These are phyloP conservation scores for Zaprionus nigranus DNA, from an alignment of 1,140 invertebrate genomes.

Conservation along the genomic window DNA sequence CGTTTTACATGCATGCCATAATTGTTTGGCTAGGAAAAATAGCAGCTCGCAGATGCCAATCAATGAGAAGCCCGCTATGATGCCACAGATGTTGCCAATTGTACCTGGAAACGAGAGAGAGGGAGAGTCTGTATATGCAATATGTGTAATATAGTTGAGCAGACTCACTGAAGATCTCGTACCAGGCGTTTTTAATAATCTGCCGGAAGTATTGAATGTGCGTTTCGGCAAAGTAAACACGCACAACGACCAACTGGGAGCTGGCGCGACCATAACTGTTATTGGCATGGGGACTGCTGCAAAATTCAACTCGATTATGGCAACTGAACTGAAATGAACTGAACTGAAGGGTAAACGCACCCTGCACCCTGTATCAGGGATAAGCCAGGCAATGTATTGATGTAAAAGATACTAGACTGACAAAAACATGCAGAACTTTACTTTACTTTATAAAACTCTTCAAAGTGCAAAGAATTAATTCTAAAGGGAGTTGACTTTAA, in stretches of 20 bases:
- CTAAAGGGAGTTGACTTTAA: too few relatives aligned
- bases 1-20: slow-evolving; percentile 70
- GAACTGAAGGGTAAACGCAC: slow-evolving; percentile 21
- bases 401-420: neutral
- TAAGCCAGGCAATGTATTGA: neutral
- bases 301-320: slow-evolving; percentile 67
- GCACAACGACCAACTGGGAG: slow-evolving; percentile 61
- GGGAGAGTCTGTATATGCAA: slow-evolving; percentile 2
- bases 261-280: slow-evolving; percentile 36
- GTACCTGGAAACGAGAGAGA: slow-evolving; percentile 56
- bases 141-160: slow-evolving; percentile 17
- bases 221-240: slow-evolving; percentile 80
- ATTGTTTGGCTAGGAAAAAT: slow-evolving; percentile 79
- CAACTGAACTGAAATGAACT: slow-evolving; percentile 43
- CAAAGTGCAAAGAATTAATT: too few relatives aligned
- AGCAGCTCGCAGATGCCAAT: slow-evolving; percentile 80
- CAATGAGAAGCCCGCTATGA: slow-evolving; percentile 82
- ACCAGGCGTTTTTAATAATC: slow-evolving; percentile 80
- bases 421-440: too few relatives aligned
- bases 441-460: too few relatives aligned
- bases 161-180: slow-evolving; percentile 76
- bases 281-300: slow-evolving; percentile 47
- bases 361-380: neutral
- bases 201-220: slow-evolving; percentile 80
- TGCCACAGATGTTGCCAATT: slow-evolving; percentile 82